Evolutionary conservation across 2,888 invertebrate species (phyloP), one percentile per base, ranked within the genome.

Genomic region (Eupithecia vulgata): DNA sequence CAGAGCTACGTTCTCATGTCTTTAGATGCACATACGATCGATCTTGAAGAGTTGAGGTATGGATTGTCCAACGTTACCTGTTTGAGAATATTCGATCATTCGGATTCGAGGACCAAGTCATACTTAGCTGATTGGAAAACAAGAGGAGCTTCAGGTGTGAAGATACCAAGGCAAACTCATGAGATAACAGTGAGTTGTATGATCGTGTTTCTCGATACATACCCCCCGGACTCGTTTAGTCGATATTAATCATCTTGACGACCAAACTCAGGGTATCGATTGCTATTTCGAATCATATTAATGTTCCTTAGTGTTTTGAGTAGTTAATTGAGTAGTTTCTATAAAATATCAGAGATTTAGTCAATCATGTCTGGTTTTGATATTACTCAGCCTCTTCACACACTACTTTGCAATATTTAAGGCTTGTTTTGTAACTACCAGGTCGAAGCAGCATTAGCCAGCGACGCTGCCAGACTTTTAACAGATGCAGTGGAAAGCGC

Each of bases 51-150:
- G 79, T 94, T 96, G 78, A 93, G 95, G 72, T 94, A 96, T 78
- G 95, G 95, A 1, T 91, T 95, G 59, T 96, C 96, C 0, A 97
- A 97, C 82, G 96, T 97, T 3, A 96, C 97, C 1, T 96, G 96
- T 35, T 92, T 97, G 73, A 93, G 96, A 78, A 91, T 97, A 75
- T 93, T 97, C 30, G 95, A 97, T 83, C 95, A 95, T 59, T 91
- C 94, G 0, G 94, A 94, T 76, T 90, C 92, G 7, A 92, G 94
- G 78, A 92, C 95, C 13, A 88, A 87, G 61, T 91, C 92, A 48
- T 94, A 95, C 76, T 88, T 95, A 68, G 89, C 91, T 21, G 95
- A 95, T 73, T 95, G 95, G 95, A 90, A 91, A 83, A 82, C 85
- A 6, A 84, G 85, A 74, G 85, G 87, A 1, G 82, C 87, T 1